Percentiles rank a stretch among this genome's conserved stretches.
Conservation (phyloP, 2,113 vertebrate genomes). For the Tiliqua scincoides region DNA sequence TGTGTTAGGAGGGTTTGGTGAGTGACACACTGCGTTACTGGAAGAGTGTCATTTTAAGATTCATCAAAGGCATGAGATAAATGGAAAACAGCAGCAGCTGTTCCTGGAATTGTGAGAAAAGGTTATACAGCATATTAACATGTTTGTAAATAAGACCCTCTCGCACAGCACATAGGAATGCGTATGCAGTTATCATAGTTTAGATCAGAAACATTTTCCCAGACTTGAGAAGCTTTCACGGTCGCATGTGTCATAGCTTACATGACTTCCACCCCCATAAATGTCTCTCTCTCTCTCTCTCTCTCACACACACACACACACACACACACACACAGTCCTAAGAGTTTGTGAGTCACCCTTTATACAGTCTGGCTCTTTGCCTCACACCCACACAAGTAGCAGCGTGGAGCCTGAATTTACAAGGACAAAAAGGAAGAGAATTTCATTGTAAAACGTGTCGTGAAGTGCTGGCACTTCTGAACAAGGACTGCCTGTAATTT, state of each 20-base stretch:
- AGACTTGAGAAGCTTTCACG: background rate
- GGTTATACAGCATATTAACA: background rate
- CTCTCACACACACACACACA: background rate
- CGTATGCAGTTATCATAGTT: background rate
- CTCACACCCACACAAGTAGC: background rate
- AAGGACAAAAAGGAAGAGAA: constrained; percentile 1
- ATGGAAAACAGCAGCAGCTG: background rate
- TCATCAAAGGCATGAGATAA: background rate
- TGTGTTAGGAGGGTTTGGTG: background rate
- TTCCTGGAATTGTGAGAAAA: constrained; percentile 28
- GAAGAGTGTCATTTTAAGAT: background rate
- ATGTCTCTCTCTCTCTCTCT: too few species aligned
- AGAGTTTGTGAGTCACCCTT: constrained; percentile 12
- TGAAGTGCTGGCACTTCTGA: background rate
- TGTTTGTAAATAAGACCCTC: background rate
- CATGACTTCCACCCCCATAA: background rate
- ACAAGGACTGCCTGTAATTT: background rate
- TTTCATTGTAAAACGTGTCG: background rate
- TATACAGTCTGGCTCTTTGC: constrained; percentile 1
- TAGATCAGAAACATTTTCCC: background rate
- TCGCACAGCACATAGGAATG: background rate
- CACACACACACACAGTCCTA: background rate
- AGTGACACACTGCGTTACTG: background rate
- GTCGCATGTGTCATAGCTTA: background rate
- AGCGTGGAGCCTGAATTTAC: constrained; percentile 4